Evolutionary conservation across 2,888 invertebrate genomes (phyloP).

Genomic region (Bellardia bayeri): DNA sequence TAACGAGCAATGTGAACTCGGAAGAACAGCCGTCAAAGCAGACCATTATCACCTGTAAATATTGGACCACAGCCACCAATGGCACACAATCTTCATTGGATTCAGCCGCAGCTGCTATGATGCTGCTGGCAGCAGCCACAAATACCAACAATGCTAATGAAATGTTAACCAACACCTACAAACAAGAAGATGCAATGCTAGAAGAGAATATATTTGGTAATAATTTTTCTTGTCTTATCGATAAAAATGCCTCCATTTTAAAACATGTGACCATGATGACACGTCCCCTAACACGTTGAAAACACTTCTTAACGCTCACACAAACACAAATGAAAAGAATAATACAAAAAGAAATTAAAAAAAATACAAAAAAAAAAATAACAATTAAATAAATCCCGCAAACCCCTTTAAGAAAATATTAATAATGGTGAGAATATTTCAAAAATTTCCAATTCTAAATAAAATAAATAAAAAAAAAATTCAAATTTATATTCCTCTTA

Average conservation of each 20-base stretch:
- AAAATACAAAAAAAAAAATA: conserved; percentile 25
- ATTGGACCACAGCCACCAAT: conserved; percentile 78
- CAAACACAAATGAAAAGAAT: conserved; percentile 16
- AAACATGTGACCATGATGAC: conserved; percentile 80
- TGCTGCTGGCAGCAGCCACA: conserved; percentile 68
- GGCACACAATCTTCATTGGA: conserved; percentile 74
- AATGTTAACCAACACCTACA: conserved; percentile 43
- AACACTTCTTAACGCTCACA: conserved; percentile 47
- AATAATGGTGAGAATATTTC: conserved; percentile 60
- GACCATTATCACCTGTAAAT: conserved; percentile 81
- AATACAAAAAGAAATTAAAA: conserved; percentile 13
- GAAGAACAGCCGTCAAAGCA: conserved; percentile 68
- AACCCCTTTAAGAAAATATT: conserved; percentile 3
- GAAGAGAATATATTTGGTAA: conserved; percentile 68
- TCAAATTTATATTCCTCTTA: neutral
- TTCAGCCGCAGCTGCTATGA: conserved; percentile 73
- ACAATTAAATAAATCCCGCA: neutral
- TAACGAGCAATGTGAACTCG: neutral
- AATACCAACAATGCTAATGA: conserved; percentile 59
- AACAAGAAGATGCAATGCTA: conserved; percentile 58
- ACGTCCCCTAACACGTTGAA: conserved; percentile 80
- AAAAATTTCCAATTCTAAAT: conserved; percentile 39
- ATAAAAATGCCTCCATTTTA: conserved; percentile 80
- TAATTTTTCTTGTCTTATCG: conserved; percentile 77
- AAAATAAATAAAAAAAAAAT: conserved; percentile 12